Evolutionary conservation across 1,140 invertebrate genomes (phyloP), one percentile per base, ranked within the genome.

Genomic region (Atopsyche davidsoni): DNA sequence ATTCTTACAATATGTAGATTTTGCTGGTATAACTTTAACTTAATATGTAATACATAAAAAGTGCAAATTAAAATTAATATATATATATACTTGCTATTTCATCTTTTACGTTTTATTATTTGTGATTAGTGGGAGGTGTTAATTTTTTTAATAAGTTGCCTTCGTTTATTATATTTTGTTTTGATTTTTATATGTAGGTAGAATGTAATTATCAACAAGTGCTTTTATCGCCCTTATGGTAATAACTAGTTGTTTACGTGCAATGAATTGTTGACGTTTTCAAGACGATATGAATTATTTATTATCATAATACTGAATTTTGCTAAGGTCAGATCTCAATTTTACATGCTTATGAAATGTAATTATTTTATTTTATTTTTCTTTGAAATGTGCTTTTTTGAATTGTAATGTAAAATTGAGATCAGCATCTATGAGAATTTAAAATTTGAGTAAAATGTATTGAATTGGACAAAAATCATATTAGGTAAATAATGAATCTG

Each of bases 141-240:
- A n/a, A n/a, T n/a, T n/a, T n/a, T n/a, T n/a, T n/a, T n/a, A n/a
- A n/a, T n/a, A n/a, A n/a, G n/a, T n/a, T n/a, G n/a, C n/a, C n/a
- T n/a, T n/a, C n/a, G n/a, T n/a, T n/a, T n/a, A n/a, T n/a, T n/a
- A n/a, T n/a, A n/a, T n/a, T n/a, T n/a, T n/a, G n/a, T n/a, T n/a
- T 34, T 34, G n/a, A 11, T 34, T 34, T 34, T 34, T 34, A 34
- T 7, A n/a, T 13, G 11, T 34, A 11, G 16, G 32, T 34, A 34
- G 32, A 34, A n/a, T 28, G n/a, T 34, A 34, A 34, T 13, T 16
- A 34, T 11, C 16, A 34, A 13, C 32, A 34, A 34, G 32, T 34
- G 32, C 32, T 34, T 34, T 34, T 34, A 34, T 34, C 32, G 3
- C 32, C 32, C 32, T 34, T 34, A 34, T n/a, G 32, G 32, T 34